Percentiles rank a stretch among this genome's conserved stretches.
Evolutionary conservation across 2,888 invertebrate genomes (phyloP).

Genomic region (Alloscopus bannaensis): DNA sequence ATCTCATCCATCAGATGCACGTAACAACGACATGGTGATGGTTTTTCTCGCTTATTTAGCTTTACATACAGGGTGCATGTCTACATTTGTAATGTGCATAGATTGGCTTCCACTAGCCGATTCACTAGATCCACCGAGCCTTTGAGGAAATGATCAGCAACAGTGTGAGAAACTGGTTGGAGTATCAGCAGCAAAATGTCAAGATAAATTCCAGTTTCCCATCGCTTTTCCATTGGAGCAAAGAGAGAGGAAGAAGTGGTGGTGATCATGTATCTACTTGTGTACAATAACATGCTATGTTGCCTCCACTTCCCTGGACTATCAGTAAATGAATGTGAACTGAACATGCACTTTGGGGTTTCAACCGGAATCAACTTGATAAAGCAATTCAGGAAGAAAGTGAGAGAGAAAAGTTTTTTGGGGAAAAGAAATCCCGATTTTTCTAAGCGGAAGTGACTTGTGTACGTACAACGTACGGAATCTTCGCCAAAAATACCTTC

Average conservation of each 20-base stretch:
- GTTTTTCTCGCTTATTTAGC: constrained; percentile 30
- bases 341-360: constrained; percentile 61
- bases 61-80: too few species aligned
- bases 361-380: constrained; percentile 53
- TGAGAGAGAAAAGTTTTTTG: constrained; percentile 36
- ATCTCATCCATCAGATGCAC: too few species aligned
- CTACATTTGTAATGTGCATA: too few species aligned
- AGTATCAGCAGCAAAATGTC: constrained; percentile 55
- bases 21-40: constrained; percentile 26
- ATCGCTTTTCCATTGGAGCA: constrained; percentile 53
- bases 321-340: constrained; percentile 48
- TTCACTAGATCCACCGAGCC: too few species aligned
- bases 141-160: too few species aligned
- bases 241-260: constrained; percentile 45
- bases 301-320: neutral
- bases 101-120: too few species aligned
- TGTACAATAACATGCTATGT: neutral
- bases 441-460: constrained; percentile 54
- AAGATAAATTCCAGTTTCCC: constrained; percentile 54
- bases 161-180: too few species aligned
- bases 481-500: neutral
- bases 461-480: too few species aligned
- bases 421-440: constrained; percentile 46
- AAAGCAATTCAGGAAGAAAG: constrained; percentile 49
- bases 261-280: constrained; percentile 18